These are phyloP conservation scores for Melozone crissalis DNA, from an alignment of 2,113 vertebrate genomes.

Conservation along the genomic window DNA sequence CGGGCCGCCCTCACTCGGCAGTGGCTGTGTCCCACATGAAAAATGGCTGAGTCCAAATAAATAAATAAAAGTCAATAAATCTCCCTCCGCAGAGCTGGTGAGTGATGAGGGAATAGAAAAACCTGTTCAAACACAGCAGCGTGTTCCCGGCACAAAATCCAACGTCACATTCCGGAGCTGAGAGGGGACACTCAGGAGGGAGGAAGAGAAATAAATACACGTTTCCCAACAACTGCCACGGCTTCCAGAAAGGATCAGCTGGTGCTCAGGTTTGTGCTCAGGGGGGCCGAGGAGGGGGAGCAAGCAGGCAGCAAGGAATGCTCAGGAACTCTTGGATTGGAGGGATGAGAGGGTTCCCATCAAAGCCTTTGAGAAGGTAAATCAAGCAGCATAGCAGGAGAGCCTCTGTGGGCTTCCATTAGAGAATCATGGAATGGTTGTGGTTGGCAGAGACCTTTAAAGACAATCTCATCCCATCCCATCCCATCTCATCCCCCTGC, in stretches of 20 bases:
- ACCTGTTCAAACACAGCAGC: constrained; percentile 56
- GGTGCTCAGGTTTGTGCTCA: neutral
- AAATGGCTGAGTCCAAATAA: constrained; percentile 53
- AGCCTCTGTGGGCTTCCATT: neutral
- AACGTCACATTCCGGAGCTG: neutral
- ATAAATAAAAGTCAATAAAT: constrained; percentile 70
- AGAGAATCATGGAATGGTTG: neutral
- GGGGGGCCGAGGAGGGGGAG: neutral
- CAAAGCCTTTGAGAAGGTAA: neutral
- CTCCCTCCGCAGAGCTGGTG: constrained; percentile 3
- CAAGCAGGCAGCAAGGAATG: neutral
- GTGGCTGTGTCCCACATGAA: constrained; percentile 40
- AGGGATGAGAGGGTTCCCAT: neutral
- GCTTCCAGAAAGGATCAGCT: constrained; percentile 34
- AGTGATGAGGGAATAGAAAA: constrained; percentile 57
- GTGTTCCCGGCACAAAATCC: constrained; percentile 28
- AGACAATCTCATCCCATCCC: neutral
- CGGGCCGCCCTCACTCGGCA: constrained; percentile 41
- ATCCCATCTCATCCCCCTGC: neutral
- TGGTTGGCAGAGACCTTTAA: neutral
- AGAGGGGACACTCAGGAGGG: neutral
- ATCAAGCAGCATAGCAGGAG: too few relatives aligned
- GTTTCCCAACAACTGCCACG: neutral
- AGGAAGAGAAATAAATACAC: constrained; percentile 56
- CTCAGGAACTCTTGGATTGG: neutral